phyloP scores from a whole-genome alignment of 2,888 invertebrate genomes.

The Drosophila anomelani region DNA sequence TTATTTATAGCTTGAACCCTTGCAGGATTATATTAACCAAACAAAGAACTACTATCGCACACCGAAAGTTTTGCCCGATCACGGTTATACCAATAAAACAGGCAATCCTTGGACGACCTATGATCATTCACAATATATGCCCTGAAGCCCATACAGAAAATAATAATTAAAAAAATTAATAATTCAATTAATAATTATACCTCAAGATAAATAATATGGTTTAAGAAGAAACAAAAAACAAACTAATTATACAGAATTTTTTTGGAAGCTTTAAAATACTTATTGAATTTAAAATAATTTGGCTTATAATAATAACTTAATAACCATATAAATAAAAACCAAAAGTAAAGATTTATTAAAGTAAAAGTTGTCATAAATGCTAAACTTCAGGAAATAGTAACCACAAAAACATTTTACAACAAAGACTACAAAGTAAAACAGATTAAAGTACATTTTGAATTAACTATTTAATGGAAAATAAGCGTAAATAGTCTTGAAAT shows the following conservation, averaged over 20 bases:
- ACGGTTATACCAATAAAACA: conserved; percentile 49
- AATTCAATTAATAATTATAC: neutral
- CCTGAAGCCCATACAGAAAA: conserved; percentile 47
- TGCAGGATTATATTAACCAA: conserved; percentile 71
- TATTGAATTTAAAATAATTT: neutral
- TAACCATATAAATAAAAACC: neutral
- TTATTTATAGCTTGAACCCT: neutral
- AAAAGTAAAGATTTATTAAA: no score
- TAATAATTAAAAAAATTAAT: neutral
- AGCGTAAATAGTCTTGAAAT: neutral
- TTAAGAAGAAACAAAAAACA: neutral
- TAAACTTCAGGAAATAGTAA: neutral
- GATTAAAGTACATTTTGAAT: neutral
- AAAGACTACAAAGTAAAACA: neutral
- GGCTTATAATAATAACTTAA: neutral
- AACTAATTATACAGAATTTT: neutral
- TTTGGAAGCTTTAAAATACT: neutral
- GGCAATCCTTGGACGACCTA: conserved; percentile 61
- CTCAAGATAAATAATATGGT: neutral
- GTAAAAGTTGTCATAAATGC: no score
- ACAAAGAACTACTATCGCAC: conserved; percentile 71
- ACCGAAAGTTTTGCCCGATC: conserved; percentile 64
- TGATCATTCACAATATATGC: conserved; percentile 77
- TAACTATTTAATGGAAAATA: neutral
- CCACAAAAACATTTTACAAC: neutral